phyloP scores from a whole-genome alignment of 2,797 vertebrate species.

The Oreonectes daqikongensis region DNA sequence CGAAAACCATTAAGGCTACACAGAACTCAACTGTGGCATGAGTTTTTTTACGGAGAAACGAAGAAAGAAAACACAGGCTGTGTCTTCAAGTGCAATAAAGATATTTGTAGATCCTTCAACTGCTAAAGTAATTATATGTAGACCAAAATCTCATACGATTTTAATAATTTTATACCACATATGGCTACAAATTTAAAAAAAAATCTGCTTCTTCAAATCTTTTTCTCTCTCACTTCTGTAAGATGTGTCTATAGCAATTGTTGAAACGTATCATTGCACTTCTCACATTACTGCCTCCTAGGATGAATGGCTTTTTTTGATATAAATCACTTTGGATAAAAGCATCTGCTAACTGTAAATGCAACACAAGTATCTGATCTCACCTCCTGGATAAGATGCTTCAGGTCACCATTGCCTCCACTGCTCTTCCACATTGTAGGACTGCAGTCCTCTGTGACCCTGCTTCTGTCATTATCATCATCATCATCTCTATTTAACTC shows the following conservation, averaged over 20 bases:
- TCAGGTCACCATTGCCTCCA: slow-evolving; percentile 70
- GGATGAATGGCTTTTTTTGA: too few relatives aligned
- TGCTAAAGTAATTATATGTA: too few relatives aligned
- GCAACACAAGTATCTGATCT: slow-evolving; percentile 4
- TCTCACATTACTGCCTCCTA: neutral
- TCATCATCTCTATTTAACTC: slow-evolving; percentile 45
- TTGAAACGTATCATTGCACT: too few relatives aligned
- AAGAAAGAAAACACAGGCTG: neutral
- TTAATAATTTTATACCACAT: too few relatives aligned
- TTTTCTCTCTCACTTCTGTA: too few relatives aligned
- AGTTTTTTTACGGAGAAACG: neutral
- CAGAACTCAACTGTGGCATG: neutral
- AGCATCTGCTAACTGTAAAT: too few relatives aligned
- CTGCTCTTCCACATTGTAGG: slow-evolving; percentile 64
- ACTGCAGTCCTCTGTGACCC: slow-evolving; percentile 17
- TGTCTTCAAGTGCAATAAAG: neutral
- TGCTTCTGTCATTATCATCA: slow-evolving; percentile 53
- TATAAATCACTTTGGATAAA: too few relatives aligned
- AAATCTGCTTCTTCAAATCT: too few relatives aligned
- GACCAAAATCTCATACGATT: too few relatives aligned
- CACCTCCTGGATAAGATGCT: slow-evolving; percentile 92
- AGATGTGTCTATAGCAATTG: too few relatives aligned
- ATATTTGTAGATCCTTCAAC: neutral
- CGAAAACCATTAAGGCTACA: neutral
- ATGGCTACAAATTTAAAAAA: too few relatives aligned